A percentile compares a stretch with the other conserved stretches of the same genome.
phyloP scores from a whole-genome alignment of 2,113 vertebrate genomes.

The Cnemophilus loriae region DNA sequence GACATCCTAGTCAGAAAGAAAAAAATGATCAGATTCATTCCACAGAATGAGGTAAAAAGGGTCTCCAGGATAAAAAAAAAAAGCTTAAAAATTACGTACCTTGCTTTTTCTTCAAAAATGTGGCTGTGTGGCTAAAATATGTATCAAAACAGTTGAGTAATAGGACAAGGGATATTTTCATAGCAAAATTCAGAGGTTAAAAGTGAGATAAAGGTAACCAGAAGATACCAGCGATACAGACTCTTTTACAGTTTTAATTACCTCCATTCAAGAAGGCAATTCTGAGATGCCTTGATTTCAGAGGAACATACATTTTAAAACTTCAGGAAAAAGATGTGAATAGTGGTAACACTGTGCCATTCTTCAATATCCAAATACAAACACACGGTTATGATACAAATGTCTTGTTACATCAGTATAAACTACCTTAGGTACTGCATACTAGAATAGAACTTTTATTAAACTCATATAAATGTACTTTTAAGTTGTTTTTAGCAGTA shows the following conservation, averaged over 20 bases:
- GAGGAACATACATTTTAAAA: neutral
- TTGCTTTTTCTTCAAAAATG: neutral
- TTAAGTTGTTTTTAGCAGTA: neutral
- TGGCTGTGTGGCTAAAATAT: neutral
- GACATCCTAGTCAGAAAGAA: neutral
- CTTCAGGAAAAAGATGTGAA: neutral
- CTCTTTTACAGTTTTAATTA: neutral
- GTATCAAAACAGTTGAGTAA: neutral
- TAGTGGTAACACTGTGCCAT: neutral
- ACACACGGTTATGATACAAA: neutral
- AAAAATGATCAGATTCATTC: neutral
- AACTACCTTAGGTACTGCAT: neutral
- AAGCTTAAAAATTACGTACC: neutral
- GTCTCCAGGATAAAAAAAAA: neutral
- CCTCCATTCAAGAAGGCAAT: neutral
- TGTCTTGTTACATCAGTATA: neutral
- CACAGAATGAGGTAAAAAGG: rapidly evolving
- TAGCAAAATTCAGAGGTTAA: neutral
- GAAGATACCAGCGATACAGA: neutral
- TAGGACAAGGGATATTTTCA: neutral
- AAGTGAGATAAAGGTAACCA: neutral
- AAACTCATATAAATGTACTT: neutral
- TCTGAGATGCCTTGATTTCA: neutral
- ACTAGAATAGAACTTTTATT: neutral
- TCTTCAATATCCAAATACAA: neutral